Conservation (phyloP, 2,888 invertebrate genomes). For the Therioaphis trifolii region DNA sequence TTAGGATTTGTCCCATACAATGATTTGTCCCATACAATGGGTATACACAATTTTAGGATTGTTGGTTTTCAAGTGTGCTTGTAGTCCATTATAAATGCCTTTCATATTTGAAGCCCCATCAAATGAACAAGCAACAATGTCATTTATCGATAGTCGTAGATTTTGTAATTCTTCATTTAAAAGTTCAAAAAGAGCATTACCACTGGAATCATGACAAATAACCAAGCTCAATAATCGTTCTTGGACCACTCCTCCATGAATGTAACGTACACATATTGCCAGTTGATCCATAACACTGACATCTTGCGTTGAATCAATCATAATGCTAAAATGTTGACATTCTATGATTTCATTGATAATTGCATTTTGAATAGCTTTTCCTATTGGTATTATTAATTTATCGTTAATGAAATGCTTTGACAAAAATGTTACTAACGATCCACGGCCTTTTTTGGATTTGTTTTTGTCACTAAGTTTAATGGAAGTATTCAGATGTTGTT, state of each 20-base stretch:
- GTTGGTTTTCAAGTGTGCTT: slow-evolving; percentile 25
- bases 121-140: slow-evolving; percentile 59
- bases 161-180: slow-evolving; percentile 29
- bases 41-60: slow-evolving; percentile 57
- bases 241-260: slow-evolving; percentile 49
- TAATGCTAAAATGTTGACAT: slow-evolving; percentile 47
- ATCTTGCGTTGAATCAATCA: slow-evolving; percentile 63
- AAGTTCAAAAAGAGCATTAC: not conserved
- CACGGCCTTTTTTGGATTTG: slow-evolving; percentile 14
- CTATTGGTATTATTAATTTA: slow-evolving; percentile 5
- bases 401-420: slow-evolving; percentile 27
- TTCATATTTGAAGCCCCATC: slow-evolving; percentile 63
- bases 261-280: slow-evolving; percentile 63
- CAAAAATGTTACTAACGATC: slow-evolving; percentile 25
- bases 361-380: slow-evolving; percentile 5
- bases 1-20: not conserved
- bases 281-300: slow-evolving; percentile 63
- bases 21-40: too few species aligned
- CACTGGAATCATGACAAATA: slow-evolving; percentile 55
- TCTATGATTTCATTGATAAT: slow-evolving; percentile 7
- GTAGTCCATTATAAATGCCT: slow-evolving; percentile 50
- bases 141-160: slow-evolving; percentile 15
- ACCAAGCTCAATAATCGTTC: slow-evolving; percentile 55
- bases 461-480: slow-evolving; percentile 19
- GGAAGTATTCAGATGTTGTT: not conserved